These are phyloP conservation scores for Sturmia bella DNA, from an alignment of 2,888 invertebrate species.

Conservation along the genomic window DNA sequence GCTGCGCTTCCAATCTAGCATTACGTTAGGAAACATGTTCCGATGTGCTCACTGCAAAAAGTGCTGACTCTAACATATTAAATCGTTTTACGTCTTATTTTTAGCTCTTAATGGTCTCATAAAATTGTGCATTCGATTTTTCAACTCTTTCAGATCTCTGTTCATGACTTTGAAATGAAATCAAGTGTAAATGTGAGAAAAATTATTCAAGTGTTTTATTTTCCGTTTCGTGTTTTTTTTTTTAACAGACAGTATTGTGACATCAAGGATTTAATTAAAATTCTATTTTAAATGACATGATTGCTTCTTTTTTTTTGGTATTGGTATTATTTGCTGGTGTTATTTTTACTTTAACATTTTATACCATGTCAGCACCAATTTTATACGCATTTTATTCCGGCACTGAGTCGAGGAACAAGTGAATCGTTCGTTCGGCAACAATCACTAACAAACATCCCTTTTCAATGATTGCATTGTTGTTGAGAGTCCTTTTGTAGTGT, in stretches of 20 bases:
- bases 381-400: slow-evolving; percentile 58
- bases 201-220: slow-evolving; percentile 39
- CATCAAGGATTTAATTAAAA: slow-evolving; percentile 82
- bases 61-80: no score
- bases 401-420: neutral
- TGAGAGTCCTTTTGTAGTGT: neutral
- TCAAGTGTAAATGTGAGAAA: slow-evolving; percentile 58
- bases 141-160: slow-evolving; percentile 32
- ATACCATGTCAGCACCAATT: slow-evolving; percentile 67
- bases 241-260: slow-evolving; percentile 82
- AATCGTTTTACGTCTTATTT: no score
- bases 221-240: slow-evolving; percentile 47
- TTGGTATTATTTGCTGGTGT: slow-evolving; percentile 55
- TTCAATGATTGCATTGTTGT: neutral
- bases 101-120: neutral
- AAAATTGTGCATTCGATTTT: neutral
- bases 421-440: slow-evolving; percentile 4
- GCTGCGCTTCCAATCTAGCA: no score
- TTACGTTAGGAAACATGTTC: no score
- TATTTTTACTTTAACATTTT: slow-evolving; percentile 26
- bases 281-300: slow-evolving; percentile 78
- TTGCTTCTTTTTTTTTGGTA: slow-evolving; percentile 39
- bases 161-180: slow-evolving; percentile 20
- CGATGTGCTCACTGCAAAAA: no score
- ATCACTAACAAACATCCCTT: slow-evolving; percentile 35